phyloP scores from a whole-genome alignment of 1,140 invertebrate species.

The Bombus superbus region DNA sequence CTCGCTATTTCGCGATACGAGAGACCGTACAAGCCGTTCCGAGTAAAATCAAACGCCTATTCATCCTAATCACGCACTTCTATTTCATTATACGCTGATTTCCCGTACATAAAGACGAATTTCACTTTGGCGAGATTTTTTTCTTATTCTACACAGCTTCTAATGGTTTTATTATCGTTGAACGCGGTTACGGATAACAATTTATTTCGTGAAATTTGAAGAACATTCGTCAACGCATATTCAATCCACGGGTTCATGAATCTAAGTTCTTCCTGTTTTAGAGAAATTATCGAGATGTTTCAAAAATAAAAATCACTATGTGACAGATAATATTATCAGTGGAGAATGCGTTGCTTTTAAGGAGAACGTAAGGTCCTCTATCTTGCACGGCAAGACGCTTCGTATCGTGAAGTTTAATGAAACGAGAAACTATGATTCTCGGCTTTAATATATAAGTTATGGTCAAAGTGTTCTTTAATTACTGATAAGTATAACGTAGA shows the following conservation, averaged over 20 bases:
- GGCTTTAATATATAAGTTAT: not conserved
- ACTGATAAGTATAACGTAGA: not conserved
- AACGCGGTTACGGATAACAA: not conserved
- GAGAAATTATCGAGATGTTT: too few species aligned
- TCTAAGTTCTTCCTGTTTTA: too few species aligned
- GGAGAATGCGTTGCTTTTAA: not conserved
- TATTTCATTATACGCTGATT: not conserved
- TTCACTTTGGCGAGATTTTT: not conserved
- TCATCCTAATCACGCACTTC: not conserved
- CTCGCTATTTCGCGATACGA: not conserved
- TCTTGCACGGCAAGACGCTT: not conserved
- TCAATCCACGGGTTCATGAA: too few species aligned
- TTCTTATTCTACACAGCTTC: not conserved
- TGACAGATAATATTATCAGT: too few species aligned
- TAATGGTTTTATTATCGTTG: not conserved
- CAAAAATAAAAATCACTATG: too few species aligned
- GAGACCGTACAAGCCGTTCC: not conserved
- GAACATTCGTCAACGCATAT: too few species aligned
- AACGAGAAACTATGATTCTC: not conserved
- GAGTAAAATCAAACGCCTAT: not conserved
- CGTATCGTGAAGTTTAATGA: not conserved
- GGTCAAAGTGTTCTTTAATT: too few species aligned
- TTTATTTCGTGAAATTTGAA: too few species aligned
- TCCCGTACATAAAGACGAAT: not conserved
- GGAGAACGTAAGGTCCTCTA: not conserved